Conservation (phyloP, 2,113 vertebrate species). For the Microcebus griseorufus region DNA sequence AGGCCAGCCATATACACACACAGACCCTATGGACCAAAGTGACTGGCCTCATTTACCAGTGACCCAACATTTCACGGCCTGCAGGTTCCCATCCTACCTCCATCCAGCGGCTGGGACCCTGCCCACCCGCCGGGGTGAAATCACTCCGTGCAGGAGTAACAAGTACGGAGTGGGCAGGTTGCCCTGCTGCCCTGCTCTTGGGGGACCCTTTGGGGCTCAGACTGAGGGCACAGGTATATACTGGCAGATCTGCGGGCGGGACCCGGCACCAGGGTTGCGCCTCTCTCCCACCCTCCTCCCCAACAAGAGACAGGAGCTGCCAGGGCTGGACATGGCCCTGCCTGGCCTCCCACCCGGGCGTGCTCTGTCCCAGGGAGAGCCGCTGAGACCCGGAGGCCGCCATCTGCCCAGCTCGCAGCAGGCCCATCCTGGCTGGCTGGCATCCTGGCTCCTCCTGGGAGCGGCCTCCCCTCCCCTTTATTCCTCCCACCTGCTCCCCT, state of each 20-base stretch:
- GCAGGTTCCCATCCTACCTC: too few relatives aligned
- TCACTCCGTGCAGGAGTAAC: background rate
- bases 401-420: constrained; percentile 70
- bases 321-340: background rate
- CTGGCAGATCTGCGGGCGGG: background rate
- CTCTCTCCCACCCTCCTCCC: background rate
- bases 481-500: constrained; percentile 72
- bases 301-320: background rate
- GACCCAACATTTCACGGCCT: background rate
- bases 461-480: constrained; percentile 38
- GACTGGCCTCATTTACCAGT: background rate
- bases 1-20: background rate
- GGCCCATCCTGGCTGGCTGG: constrained; percentile 72
- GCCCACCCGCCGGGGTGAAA: background rate
- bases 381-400: constrained; percentile 46
- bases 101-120: background rate
- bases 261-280: background rate
- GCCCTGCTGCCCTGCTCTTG: background rate
- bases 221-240: background rate
- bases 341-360: background rate
- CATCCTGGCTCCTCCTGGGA: constrained; percentile 61
- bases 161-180: background rate
- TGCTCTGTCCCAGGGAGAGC: background rate
- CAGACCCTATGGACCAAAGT: background rate
- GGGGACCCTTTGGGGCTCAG: background rate